These are phyloP conservation scores for Mormyrus lacerda DNA, from an alignment of 2,113 vertebrate species.

Conservation along the genomic window DNA sequence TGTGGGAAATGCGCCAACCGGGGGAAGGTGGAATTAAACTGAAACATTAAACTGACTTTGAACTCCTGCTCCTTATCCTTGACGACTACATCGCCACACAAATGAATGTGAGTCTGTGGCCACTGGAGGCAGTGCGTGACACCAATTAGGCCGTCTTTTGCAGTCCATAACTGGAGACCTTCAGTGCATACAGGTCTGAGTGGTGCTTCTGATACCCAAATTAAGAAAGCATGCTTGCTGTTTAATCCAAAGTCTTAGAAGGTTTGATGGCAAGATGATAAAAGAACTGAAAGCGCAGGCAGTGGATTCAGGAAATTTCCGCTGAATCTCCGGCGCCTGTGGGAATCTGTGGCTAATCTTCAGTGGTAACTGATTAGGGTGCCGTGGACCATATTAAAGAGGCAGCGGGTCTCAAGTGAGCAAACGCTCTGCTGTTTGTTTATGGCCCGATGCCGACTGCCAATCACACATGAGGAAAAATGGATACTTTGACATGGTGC, in stretches of 20 bases:
- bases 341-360: constrained; percentile 54
- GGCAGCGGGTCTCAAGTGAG: constrained; percentile 50
- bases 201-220: constrained; percentile 58
- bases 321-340: constrained; percentile 52
- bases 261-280: constrained; percentile 59
- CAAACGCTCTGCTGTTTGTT: constrained; percentile 45
- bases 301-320: constrained; percentile 54
- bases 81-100: not conserved
- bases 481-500: not conserved
- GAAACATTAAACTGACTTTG: constrained; percentile 39
- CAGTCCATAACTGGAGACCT: constrained; percentile 64
- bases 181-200: constrained; percentile 64
- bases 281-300: constrained; percentile 49
- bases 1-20: not conserved
- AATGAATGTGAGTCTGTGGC: not conserved
- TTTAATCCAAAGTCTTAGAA: constrained; percentile 51
- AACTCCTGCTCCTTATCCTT: constrained; percentile 5
- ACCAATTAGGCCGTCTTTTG: constrained; percentile 64
- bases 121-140: constrained; percentile 59
- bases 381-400: constrained; percentile 57
- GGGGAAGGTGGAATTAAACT: not conserved
- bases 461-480: not conserved
- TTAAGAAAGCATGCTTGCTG: constrained; percentile 59
- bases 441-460: constrained; percentile 33
- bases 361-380: constrained; percentile 66